These are phyloP conservation scores for Myzus persicae DNA, from an alignment of 1,140 invertebrate species.

Conservation along the genomic window DNA sequence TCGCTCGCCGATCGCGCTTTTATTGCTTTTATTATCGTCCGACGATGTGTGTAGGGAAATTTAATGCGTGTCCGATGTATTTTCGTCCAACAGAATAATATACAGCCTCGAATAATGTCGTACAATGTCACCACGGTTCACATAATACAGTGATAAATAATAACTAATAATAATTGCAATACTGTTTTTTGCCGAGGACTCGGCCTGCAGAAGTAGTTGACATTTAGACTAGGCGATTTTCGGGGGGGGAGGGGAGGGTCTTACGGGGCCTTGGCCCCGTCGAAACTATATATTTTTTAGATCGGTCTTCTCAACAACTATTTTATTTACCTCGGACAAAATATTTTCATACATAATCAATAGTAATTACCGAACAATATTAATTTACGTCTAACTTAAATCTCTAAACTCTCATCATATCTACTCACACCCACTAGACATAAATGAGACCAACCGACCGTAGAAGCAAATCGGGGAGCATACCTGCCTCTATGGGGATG, in stretches of 20 bases:
- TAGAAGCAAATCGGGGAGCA: not conserved
- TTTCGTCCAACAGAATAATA: not conserved
- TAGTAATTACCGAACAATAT: not conserved
- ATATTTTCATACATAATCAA: not conserved
- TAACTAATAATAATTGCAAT: not conserved
- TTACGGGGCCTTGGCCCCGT: not conserved
- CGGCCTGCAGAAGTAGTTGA: too few relatives aligned
- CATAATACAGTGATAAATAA: not conserved
- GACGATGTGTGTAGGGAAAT: not conserved
- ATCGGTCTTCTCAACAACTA: not conserved
- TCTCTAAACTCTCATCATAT: too few relatives aligned
- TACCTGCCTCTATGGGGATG: too few relatives aligned
- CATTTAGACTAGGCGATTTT: not conserved
- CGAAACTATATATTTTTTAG: not conserved
- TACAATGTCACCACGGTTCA: too few relatives aligned
- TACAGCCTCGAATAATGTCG: not conserved
- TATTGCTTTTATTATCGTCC: constrained; percentile 4
- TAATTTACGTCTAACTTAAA: not conserved
- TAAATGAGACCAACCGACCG: not conserved
- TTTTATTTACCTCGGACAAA: not conserved
- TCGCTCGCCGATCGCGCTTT: not conserved
- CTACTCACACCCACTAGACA: too few relatives aligned
- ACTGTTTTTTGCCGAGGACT: too few relatives aligned
- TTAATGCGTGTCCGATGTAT: not conserved
- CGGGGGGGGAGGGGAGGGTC: not conserved